Evolutionary conservation across 2,888 invertebrate genomes (phyloP).

Genomic region (Hesperia comma): DNA sequence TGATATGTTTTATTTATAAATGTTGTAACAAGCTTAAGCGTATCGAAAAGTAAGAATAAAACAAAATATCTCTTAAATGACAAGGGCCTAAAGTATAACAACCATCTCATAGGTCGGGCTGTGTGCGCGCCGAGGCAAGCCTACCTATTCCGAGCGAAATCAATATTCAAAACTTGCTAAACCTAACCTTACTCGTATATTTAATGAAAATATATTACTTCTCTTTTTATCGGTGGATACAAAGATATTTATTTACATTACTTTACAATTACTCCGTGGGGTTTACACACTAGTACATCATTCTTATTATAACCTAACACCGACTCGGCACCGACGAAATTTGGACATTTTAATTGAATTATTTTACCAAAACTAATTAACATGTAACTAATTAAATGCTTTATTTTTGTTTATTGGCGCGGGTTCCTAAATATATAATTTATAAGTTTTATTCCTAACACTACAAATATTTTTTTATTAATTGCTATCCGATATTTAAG

Average conservation of each 20-base stretch:
- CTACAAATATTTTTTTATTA: no score
- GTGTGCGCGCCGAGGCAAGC: background rate
- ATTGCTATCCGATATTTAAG: no score
- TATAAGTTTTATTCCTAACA: no score
- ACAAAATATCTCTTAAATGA: slow-evolving; percentile 16
- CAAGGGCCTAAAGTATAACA: background rate
- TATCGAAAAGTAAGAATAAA: slow-evolving; percentile 13
- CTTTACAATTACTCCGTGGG: slow-evolving; percentile 7
- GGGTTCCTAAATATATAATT: no score
- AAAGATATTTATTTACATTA: slow-evolving; percentile 42
- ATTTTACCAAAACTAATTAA: no score
- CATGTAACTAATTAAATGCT: no score
- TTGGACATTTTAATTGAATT: no score
- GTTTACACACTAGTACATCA: background rate
- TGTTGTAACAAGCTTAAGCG: slow-evolving; percentile 9
- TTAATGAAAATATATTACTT: slow-evolving; percentile 48
- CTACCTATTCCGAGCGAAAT: background rate
- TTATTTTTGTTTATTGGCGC: no score
- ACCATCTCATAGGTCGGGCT: background rate
- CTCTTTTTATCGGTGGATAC: slow-evolving; percentile 48
- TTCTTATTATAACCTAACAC: background rate
- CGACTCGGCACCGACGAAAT: no score
- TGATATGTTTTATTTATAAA: background rate
- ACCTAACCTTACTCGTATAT: slow-evolving; percentile 38
- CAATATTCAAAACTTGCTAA: slow-evolving; percentile 14